phyloP scores from a whole-genome alignment of 2,797 vertebrate species.

The Tenualosa ilisha region DNA sequence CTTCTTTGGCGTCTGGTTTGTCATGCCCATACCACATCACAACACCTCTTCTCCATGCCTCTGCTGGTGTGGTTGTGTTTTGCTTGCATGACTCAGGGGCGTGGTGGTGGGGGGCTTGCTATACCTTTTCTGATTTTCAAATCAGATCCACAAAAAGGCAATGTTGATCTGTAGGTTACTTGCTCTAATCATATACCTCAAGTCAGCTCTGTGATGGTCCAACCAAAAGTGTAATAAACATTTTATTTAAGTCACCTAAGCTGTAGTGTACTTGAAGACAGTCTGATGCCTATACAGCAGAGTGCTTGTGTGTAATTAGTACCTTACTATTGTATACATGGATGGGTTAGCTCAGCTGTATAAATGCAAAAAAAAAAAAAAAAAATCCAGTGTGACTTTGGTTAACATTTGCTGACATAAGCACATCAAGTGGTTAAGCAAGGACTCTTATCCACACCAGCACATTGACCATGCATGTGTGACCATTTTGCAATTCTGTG shows the following conservation, averaged over 20 bases:
- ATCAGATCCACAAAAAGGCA: neutral
- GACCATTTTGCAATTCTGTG: neutral
- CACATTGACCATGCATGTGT: neutral
- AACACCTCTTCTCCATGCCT: conserved; percentile 28
- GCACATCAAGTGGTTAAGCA: conserved; percentile 11
- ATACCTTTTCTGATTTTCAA: conserved; percentile 45
- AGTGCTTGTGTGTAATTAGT: neutral
- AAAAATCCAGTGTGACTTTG: neutral
- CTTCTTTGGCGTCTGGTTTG: conserved; percentile 34
- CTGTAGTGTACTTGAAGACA: neutral
- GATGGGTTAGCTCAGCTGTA: neutral
- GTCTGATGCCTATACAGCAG: neutral
- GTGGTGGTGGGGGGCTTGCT: conserved; percentile 40
- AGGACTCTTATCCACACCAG: conserved; percentile 16
- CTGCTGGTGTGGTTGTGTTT: conserved; percentile 25
- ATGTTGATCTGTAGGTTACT: neutral
- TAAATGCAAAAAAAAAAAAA: neutral
- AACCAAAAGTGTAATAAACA: neutral
- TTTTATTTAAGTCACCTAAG: neutral
- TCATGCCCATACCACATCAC: neutral
- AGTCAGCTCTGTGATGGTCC: neutral
- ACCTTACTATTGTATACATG: neutral
- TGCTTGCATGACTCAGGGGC: conserved; percentile 27
- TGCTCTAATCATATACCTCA: neutral
- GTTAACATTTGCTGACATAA: neutral